phyloP scores from a whole-genome alignment of 2,113 vertebrate genomes.

The Syngnathoides biaculeatus region DNA sequence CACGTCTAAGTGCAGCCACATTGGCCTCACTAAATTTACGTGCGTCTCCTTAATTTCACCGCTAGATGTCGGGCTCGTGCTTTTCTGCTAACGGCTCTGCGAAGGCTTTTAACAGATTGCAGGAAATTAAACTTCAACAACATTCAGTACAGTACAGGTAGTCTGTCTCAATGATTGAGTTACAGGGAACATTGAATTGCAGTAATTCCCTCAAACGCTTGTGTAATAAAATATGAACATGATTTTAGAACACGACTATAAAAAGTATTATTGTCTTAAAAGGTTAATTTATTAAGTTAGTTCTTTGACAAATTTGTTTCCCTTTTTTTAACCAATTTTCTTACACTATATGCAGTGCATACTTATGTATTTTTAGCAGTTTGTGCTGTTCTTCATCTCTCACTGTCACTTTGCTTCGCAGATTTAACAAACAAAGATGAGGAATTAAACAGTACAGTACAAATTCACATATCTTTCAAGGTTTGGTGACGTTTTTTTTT shows the following conservation, averaged over 20 bases:
- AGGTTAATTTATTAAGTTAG: neutral
- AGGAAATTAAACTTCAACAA: neutral
- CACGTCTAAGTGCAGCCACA: no score
- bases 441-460: no score
- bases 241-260: no score
- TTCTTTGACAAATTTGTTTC: neutral
- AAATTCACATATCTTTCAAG: no score
- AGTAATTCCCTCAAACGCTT: no score
- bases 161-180: no score
- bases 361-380: neutral
- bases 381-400: neutral
- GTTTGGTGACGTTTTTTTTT: no score
- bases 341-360: neutral
- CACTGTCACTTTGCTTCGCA: neutral
- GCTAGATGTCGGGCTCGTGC: constrained; percentile 56
- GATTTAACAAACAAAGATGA: no score
- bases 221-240: no score
- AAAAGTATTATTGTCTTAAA: neutral
- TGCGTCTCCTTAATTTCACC: constrained; percentile 16
- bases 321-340: neutral
- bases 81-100: constrained; percentile 3
- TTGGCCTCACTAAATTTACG: neutral
- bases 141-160: no score
- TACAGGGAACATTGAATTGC: no score
- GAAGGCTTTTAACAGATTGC: neutral